These are phyloP conservation scores for Holothuria leucospilota DNA, from an alignment of 53 echinoderm and acorn worm genomes.

Conservation along the genomic window DNA sequence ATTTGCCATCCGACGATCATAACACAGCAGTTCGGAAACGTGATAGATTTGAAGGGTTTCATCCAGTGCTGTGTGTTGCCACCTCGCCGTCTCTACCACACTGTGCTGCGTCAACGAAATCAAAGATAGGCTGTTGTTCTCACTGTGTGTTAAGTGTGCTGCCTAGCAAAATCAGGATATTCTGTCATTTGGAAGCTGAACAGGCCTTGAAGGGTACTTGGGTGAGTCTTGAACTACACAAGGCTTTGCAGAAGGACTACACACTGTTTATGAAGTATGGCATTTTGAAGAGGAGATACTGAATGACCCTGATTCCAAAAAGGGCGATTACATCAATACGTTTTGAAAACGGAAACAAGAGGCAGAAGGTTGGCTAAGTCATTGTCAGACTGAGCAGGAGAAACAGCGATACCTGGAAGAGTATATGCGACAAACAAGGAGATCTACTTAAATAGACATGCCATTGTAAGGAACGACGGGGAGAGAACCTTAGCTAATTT, in stretches of 20 bases:
- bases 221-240: slow-evolving; percentile 64
- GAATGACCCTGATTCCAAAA: slow-evolving; percentile 34
- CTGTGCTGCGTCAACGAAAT: slow-evolving; percentile 58
- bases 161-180: not conserved
- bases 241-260: too few relatives aligned
- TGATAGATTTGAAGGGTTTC: slow-evolving; percentile 57
- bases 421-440: slow-evolving; percentile 17
- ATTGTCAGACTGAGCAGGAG: slow-evolving; percentile 43
- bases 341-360: slow-evolving; percentile 77
- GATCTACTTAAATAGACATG: not conserved
- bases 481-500: slow-evolving; percentile 22
- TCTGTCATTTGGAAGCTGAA: slow-evolving; percentile 54
- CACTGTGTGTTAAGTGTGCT: slow-evolving; percentile 58
- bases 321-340: slow-evolving; percentile 56
- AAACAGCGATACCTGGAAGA: slow-evolving; percentile 36
- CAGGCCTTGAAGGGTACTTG: slow-evolving; percentile 57
- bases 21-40: slow-evolving; percentile 53
- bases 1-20: slow-evolving; percentile 61
- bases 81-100: slow-evolving; percentile 58
- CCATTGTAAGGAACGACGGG: not conserved
- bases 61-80: slow-evolving; percentile 63
- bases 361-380: slow-evolving; percentile 65
- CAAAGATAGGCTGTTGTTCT: slow-evolving; percentile 62
- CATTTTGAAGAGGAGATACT: slow-evolving; percentile 33
- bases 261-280: slow-evolving; percentile 63